Evolutionary conservation across 2,797 vertebrate species (phyloP), one percentile per base, ranked within the genome.

Genomic region (Xyrichtys novacula): DNA sequence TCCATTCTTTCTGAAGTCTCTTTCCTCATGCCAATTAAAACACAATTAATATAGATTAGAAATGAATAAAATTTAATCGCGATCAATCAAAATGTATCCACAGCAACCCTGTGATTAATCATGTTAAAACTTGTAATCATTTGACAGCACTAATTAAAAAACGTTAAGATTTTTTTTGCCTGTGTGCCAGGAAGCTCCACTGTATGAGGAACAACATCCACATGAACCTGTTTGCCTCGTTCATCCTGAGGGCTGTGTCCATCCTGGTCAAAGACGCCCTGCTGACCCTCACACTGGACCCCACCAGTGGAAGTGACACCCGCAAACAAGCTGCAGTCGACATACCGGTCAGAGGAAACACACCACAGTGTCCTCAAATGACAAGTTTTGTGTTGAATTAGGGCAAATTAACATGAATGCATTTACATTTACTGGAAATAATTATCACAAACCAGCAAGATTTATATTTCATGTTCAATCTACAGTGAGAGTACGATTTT

Each of bases 151-250:
- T n/a, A n/a, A n/a, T n/a, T n/a, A n/a, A n/a, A n/a, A n/a, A n/a
- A n/a, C n/a, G n/a, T n/a, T n/a, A n/a, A n/a, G n/a, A n/a, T n/a
- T n/a, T n/a, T n/a, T n/a, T 28, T 71, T 50, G 14, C 19, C 23
- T 73, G 53, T 77, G 38, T 50, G 50, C 49, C 86, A 97, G 96
- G 88, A 95, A 95, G 69, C 91, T 97, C 32, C 95, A 91, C 77
- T 98, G 97, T 88, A 96, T 94, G 82, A 94, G 96, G 40, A 98
- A 97, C 88, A 96, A 95, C 72, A 95, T 98, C 91, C 97, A 98
- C 78, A 96, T 96, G 91, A 97, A 98, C 87, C 93, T 98, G 66
- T 98, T 98, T 80, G 89, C 91, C 0, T 97, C 97, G 29, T 96
- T 96, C 84, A 92, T 95, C 83, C 93, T 98, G 65, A 92, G 96